phyloP scores from a whole-genome alignment of 2,797 vertebrate genomes.

The Poeciliopsis paucimaculata region DNA sequence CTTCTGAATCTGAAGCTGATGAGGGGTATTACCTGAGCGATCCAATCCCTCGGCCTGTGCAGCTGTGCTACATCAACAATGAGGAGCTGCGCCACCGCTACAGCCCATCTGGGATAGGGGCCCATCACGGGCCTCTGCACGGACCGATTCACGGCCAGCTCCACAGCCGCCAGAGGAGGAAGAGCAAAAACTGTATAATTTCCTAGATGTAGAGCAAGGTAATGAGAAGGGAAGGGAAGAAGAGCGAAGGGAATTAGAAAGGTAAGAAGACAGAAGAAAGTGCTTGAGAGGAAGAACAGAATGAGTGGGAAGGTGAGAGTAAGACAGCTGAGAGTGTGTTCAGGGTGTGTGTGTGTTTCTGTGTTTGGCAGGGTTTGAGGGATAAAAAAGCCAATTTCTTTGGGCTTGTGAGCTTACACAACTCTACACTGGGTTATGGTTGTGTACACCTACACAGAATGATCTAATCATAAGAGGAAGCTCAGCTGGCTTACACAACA shows the following conservation, averaged over 20 bases:
- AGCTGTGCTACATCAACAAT: conserved; percentile 93
- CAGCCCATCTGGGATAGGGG: conserved; percentile 80
- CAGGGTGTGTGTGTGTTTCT: conserved; percentile 29
- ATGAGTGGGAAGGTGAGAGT: conserved; percentile 72
- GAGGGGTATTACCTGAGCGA: conserved; percentile 96
- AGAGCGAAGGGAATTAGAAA: conserved; percentile 54
- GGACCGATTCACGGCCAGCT: conserved; percentile 85
- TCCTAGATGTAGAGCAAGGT: conserved; percentile 83
- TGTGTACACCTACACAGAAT: conserved; percentile 78
- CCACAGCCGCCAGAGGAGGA: conserved; percentile 93
- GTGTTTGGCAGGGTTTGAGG: conserved; percentile 50
- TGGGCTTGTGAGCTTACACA: conserved; percentile 84
- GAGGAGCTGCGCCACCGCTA: conserved; percentile 96
- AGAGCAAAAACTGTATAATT: conserved; percentile 99
- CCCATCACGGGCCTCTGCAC: conserved; percentile 77
- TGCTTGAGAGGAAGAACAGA: conserved; percentile 54
- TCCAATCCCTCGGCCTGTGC: conserved; percentile 92
- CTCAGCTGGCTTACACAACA: conserved; percentile 76
- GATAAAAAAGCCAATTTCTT: conserved; percentile 66
- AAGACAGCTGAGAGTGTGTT: conserved; percentile 61
- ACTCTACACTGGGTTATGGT: conserved; percentile 72
- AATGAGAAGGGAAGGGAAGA: conserved; percentile 48
- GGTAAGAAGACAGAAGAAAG: conserved; percentile 55
- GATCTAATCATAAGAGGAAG: conserved; percentile 78
- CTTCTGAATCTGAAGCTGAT: conserved; percentile 92